Evolutionary conservation across 2,797 vertebrate species (phyloP).

Genomic region (Rhinogobio ventralis): DNA sequence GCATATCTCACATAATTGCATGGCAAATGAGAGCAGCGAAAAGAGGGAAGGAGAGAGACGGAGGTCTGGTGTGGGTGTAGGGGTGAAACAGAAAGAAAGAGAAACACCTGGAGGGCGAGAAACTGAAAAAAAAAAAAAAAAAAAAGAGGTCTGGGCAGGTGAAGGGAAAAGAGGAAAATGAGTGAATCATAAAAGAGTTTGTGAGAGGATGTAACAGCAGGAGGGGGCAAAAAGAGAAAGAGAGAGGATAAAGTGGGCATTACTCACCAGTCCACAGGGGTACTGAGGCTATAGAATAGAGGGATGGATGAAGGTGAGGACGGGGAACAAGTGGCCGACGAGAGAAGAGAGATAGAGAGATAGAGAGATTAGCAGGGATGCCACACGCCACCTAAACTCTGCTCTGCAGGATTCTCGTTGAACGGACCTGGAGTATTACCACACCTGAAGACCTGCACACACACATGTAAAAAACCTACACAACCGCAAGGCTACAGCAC

Average conservation of each 20-base stretch:
- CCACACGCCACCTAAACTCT: slow-evolving; percentile 69
- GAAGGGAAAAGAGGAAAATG: slow-evolving; percentile 33
- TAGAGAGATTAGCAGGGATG: slow-evolving; percentile 67
- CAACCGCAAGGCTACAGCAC: neutral
- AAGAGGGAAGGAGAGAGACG: slow-evolving; percentile 21
- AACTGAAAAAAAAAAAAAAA: slow-evolving; percentile 53
- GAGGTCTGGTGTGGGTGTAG: slow-evolving; percentile 40
- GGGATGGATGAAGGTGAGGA: slow-evolving; percentile 30
- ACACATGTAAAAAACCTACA: neutral
- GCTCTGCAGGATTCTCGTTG: slow-evolving; percentile 68
- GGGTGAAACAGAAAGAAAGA: slow-evolving; percentile 44
- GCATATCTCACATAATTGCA: slow-evolving; percentile 57
- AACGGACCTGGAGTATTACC: slow-evolving; percentile 68
- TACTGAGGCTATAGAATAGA: slow-evolving; percentile 34
- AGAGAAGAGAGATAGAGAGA: slow-evolving; percentile 63
- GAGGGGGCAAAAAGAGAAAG: slow-evolving; percentile 41
- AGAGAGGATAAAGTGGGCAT: slow-evolving; percentile 54
- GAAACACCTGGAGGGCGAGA: slow-evolving; percentile 41
- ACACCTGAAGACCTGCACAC: slow-evolving; percentile 68
- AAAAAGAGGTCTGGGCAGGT: slow-evolving; percentile 58
- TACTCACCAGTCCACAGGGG: slow-evolving; percentile 53
- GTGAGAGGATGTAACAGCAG: slow-evolving; percentile 25
- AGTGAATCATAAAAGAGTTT: slow-evolving; percentile 32
- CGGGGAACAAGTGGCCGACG: slow-evolving; percentile 21
- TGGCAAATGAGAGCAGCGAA: slow-evolving; percentile 42